Conservation (phyloP, 2,888 invertebrate genomes). For the Penaeus monodon region DNA sequence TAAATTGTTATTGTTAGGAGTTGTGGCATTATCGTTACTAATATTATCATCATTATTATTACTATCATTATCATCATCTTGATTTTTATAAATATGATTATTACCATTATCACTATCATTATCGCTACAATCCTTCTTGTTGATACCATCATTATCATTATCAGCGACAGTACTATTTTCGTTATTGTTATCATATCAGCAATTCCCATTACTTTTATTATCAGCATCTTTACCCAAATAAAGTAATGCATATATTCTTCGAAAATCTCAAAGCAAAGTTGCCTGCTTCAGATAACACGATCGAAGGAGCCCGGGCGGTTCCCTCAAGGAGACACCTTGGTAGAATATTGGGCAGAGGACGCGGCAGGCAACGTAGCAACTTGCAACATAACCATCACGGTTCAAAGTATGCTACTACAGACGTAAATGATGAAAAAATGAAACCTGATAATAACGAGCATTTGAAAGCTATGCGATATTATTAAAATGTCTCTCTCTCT, state of each 20-base stretch:
- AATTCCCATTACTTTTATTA: not conserved
- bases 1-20: too few relatives aligned
- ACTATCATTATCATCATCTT: too few relatives aligned
- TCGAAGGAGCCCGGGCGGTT: constrained; percentile 72
- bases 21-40: too few relatives aligned
- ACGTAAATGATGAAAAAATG: too few relatives aligned
- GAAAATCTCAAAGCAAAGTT: not conserved
- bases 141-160: constrained; percentile 1
- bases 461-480: too few relatives aligned
- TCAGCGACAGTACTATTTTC: not conserved
- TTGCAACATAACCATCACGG: constrained; percentile 76
- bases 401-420: constrained; percentile 72
- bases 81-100: not conserved
- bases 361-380: constrained; percentile 74
- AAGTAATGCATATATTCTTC: not conserved
- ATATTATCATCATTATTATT: too few relatives aligned
- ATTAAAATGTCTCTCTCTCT: too few relatives aligned
- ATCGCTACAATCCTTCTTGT: not conserved
- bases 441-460: too few relatives aligned
- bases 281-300: constrained; percentile 66
- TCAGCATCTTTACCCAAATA: not conserved
- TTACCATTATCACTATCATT: not conserved
- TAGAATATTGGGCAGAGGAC: constrained; percentile 76
- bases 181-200: not conserved
- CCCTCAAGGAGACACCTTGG: constrained; percentile 73